phyloP scores from a whole-genome alignment of 2,797 vertebrate species.

The Okamejei kenojei region DNA sequence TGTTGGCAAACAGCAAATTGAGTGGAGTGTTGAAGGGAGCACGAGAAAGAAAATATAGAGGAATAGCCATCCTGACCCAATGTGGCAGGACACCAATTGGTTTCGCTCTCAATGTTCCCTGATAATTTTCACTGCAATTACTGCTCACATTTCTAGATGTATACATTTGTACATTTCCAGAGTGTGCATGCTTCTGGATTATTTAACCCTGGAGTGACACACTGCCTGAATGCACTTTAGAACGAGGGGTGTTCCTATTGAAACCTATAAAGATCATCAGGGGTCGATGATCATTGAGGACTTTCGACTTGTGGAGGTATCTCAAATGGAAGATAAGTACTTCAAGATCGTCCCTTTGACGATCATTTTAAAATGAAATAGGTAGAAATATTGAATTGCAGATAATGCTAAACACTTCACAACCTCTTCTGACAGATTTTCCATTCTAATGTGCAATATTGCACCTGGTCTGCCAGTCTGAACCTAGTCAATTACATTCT shows the following conservation, averaged over 20 bases:
- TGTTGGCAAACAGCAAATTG: not conserved
- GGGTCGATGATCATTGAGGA: too few species aligned
- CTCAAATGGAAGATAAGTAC: too few species aligned
- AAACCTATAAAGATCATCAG: too few species aligned
- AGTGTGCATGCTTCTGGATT: not conserved
- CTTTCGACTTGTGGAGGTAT: too few species aligned
- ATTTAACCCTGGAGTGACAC: not conserved
- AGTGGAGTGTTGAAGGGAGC: not conserved
- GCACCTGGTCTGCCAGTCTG: not conserved
- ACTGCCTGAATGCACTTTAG: too few species aligned
- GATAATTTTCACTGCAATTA: not conserved
- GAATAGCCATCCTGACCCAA: not conserved
- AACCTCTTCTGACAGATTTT: not conserved
- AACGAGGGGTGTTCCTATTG: too few species aligned
- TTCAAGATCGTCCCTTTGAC: too few species aligned
- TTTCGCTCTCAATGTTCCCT: not conserved
- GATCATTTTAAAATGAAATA: too few species aligned
- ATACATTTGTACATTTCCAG: not conserved
- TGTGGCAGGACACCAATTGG: not conserved
- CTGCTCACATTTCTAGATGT: not conserved
- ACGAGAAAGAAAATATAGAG: not conserved
- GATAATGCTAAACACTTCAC: not conserved
- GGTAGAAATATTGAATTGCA: too few species aligned
- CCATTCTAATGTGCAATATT: not conserved
- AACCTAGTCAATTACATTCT: too few species aligned